These are phyloP conservation scores for Struthidea cinerea DNA, from an alignment of 2,113 vertebrate genomes.

Conservation along the genomic window DNA sequence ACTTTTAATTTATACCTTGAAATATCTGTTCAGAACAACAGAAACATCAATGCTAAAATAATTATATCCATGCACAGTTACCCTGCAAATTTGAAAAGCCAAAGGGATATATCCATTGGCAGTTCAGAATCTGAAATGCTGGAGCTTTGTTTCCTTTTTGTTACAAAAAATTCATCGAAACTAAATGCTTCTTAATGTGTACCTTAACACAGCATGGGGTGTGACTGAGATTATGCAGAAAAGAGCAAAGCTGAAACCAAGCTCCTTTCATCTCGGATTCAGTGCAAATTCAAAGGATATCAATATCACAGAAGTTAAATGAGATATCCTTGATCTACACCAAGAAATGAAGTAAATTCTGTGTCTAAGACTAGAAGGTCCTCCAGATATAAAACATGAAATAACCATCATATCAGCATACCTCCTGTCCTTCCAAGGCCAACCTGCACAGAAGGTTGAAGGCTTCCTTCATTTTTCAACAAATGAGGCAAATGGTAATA, in stretches of 20 bases:
- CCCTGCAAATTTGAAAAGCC: background rate
- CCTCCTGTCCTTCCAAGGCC: constrained; percentile 92
- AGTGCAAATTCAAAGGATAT: background rate
- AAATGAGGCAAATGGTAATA: constrained; percentile 99
- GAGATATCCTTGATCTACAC: background rate
- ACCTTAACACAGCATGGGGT: background rate
- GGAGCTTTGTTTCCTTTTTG: background rate
- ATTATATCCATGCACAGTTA: background rate
- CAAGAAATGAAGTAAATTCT: background rate
- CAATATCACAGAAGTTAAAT: background rate
- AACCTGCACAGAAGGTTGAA: constrained; percentile 93
- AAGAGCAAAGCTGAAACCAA: constrained; percentile 22
- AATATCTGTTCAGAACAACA: background rate
- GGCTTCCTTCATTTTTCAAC: constrained; percentile 93
- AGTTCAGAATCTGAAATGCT: background rate
- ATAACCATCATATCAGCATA: constrained; percentile 42
- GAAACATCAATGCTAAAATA: background rate
- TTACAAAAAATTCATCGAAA: background rate
- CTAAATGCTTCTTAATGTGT: background rate
- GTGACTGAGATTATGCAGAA: background rate
- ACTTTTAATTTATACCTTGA: background rate
- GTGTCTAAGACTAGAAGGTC: background rate
- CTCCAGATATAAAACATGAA: background rate
- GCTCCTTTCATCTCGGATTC: background rate
- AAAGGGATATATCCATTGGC: background rate